Evolutionary conservation across 2,113 vertebrate genomes (phyloP), one percentile per base, ranked within the genome.

Genomic region (Oenanthe melanoleuca): DNA sequence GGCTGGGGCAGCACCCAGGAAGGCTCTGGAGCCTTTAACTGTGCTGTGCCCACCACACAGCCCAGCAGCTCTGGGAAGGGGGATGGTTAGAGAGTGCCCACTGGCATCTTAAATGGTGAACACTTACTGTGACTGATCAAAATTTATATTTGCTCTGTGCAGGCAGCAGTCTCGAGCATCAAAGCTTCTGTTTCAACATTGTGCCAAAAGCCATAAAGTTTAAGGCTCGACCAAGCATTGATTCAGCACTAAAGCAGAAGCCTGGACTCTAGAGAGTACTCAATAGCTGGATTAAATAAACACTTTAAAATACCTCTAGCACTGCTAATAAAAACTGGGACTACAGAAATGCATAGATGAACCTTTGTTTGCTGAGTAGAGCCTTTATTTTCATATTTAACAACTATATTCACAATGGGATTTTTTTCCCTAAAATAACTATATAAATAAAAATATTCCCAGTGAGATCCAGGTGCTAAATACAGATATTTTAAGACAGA

Each of bases 171-270:
- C 94, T 95, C 96, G 87, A 86, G 82, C 86, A 84, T 94, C 95
- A 97, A 96, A 82, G 70, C 97, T 97, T 97, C 97, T 97, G 97
- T 97, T 97, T 94, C 91, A 74, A 49, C 71, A 38, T 63, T 14
- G 81, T 97, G 97, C 98, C 97, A 98, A 96, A 97, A 97, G 81
- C 93, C 95, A 98, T 97, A 97, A 97, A 97, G 95, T 96, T 97
- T 95, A 98, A 98, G 91, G 97, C 96, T 97, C 97, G 97, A 97
- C 97, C 97, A 97, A 97, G 96, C 97, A 96, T 96, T 95, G 92
- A 96, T 92, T 94, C 96, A 97, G 93, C 94, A 93, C 91, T 94
- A 82, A 96, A 89, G 89, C 96, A 92, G 95, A 96, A 97, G 96
- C 89, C 73, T 89, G 94, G 81, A 52, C 97, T 92, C 98, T 64